Base-by-base conservation (phyloP, 35 echinoderm and acorn worm genomes). In the Stichopus chloronotus region DNA sequence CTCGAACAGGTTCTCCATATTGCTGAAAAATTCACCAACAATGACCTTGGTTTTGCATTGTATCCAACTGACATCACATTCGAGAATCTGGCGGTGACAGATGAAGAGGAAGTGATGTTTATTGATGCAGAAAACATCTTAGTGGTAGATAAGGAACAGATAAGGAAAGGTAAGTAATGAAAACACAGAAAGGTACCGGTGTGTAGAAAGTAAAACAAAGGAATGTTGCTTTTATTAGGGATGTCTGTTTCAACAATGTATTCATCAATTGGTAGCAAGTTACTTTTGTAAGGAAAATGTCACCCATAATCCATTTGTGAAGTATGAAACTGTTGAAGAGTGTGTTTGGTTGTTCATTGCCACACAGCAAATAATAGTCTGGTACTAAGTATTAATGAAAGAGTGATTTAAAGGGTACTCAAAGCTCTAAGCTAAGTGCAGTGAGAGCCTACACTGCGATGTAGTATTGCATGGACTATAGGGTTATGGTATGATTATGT, bases 41-140 rank as follows among this genome's bases (percentile, higher is more conserved):
- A 98, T 65, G 59, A 94, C 5, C 84, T 93, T 11, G 97, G 92
- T 7, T 98, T 91, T 92, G 97, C 87, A 1, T 52, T 98, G 59
- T 98, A 98, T 79, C 76, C 95, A 79, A 96, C 95, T 5, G 97
- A 98, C 78, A 93, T 98, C 8, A 86, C 91, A 0, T 86, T 71
- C 17, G 94, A 98, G 25, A 98, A 98, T 21, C 93, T 98, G 72
- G 94, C 96, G 4, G 94, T 96, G 1, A 86, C 92, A 9, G 78
- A 86, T 57, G 86, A 98, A 22, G 95, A 94, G 68, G 78, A 92
- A 60, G 87, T 96, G 7, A 57, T 94, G 69, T 56, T 98, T 55
- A 92, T 98, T 79, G 97, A 98, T 94, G 93, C 94, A 16, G 97
- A 98, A 74, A 98, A 98, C 81, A 96, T 98, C 52, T 93, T 98